phyloP scores from a whole-genome alignment of 1,140 invertebrate species.

The Carposina sasakii region DNA sequence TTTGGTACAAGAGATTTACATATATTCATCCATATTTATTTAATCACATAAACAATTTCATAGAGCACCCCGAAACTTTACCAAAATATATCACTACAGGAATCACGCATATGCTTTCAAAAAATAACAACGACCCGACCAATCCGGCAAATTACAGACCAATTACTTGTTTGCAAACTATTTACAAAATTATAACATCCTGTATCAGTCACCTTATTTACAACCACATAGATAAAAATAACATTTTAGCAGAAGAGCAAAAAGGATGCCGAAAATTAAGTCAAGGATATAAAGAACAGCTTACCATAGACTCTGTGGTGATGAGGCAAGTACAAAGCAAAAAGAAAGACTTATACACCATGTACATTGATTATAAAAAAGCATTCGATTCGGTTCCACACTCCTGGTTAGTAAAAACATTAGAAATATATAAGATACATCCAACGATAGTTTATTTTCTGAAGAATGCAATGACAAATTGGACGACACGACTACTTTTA shows the following conservation, averaged over 20 bases:
- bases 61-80: not conserved
- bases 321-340: no score
- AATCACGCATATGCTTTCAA: conserved; percentile 1
- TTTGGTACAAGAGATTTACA: no score
- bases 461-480: not conserved
- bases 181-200: conserved; percentile 8
- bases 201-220: not conserved
- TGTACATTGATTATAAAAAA: no score
- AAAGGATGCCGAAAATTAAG: conserved; percentile 6
- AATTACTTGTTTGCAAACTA: conserved; percentile 5
- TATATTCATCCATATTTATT: not conserved
- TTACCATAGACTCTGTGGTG: no score
- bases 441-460: no score
- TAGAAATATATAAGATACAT: no score
- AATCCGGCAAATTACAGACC: conserved; percentile 13
- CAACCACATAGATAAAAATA: not conserved
- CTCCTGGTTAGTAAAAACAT: no score
- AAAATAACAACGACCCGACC: not conserved
- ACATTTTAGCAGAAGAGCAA: conserved; percentile 7
- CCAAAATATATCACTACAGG: conserved; percentile 5
- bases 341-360: no score
- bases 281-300: not conserved
- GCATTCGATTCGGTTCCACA: no score
- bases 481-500: not conserved
- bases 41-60: conserved; percentile 4